phyloP scores from a whole-genome alignment of 2,797 vertebrate genomes.

The Peromyscus attwateri region DNA sequence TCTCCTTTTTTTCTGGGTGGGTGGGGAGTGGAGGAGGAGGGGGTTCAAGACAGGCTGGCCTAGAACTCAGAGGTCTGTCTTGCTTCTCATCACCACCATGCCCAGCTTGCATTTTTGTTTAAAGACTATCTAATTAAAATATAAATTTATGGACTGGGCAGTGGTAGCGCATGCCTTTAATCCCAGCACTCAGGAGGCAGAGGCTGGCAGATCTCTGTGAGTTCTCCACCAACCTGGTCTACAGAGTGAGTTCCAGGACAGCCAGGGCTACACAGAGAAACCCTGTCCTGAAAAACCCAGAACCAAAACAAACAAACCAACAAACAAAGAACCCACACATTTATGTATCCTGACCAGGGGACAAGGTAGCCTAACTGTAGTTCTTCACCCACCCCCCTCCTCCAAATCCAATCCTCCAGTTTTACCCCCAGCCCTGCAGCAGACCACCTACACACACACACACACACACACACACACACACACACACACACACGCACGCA shows the following conservation, averaged over 20 bases:
- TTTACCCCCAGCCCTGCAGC: background rate
- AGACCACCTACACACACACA: background rate
- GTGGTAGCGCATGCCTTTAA: background rate
- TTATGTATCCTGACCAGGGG: background rate
- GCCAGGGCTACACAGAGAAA: background rate
- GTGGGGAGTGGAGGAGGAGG: too few species aligned
- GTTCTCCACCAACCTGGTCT: background rate
- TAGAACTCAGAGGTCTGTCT: background rate
- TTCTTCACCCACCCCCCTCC: background rate
- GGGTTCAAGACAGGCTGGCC: background rate
- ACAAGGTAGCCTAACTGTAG: background rate
- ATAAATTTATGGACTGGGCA: background rate
- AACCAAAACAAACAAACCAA: background rate
- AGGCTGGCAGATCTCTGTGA: background rate
- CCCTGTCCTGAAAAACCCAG: background rate
- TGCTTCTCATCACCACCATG: background rate
- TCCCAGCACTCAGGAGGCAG: background rate
- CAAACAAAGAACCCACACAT: background rate
- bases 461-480: too few species aligned
- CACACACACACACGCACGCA: too few species aligned
- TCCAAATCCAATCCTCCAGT: background rate
- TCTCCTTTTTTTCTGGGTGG: background rate
- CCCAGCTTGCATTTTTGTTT: constrained; percentile 15
- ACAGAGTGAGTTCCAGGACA: background rate
- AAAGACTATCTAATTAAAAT: constrained; percentile 49